Conservation (phyloP, 2,888 invertebrate species). For the Chalcis sispes region DNA sequence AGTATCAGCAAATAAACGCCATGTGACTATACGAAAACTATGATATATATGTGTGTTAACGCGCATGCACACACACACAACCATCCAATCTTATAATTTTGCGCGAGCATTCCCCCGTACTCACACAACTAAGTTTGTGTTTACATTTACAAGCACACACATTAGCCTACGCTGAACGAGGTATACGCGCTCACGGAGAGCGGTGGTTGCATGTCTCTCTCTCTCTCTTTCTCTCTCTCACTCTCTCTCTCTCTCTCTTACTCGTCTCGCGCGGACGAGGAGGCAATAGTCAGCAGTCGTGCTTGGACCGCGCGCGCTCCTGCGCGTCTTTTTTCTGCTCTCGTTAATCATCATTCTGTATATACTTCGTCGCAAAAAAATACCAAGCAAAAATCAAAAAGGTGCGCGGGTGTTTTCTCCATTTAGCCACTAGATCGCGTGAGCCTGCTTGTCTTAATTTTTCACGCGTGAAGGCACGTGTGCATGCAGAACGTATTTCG, state of each 20-base stretch:
- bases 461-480: neutral
- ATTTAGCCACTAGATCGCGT: neutral
- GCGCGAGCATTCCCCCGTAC: neutral
- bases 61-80: neutral
- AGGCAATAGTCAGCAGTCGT: slow-evolving; percentile 3
- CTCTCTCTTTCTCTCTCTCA: no score
- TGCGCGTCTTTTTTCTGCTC: neutral
- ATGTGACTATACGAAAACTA: no score
- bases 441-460: no score
- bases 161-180: no score
- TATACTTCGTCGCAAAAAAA: neutral
- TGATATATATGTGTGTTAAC: no score
- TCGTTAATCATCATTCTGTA: neutral
- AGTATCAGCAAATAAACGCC: no score
- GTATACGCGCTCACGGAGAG: neutral
- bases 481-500: neutral
- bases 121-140: neutral
- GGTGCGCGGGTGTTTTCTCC: neutral
- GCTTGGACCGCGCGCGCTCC: slow-evolving; percentile 40
- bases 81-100: no score
- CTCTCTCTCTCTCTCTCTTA: slow-evolving; percentile 1
- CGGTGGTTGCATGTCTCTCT: slow-evolving; percentile 7
- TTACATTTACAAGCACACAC: no score
- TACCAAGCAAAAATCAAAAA: neutral
- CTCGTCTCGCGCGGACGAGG: neutral